Conservation (phyloP, 2,888 invertebrate species). For the Cantharis lateralis region DNA sequence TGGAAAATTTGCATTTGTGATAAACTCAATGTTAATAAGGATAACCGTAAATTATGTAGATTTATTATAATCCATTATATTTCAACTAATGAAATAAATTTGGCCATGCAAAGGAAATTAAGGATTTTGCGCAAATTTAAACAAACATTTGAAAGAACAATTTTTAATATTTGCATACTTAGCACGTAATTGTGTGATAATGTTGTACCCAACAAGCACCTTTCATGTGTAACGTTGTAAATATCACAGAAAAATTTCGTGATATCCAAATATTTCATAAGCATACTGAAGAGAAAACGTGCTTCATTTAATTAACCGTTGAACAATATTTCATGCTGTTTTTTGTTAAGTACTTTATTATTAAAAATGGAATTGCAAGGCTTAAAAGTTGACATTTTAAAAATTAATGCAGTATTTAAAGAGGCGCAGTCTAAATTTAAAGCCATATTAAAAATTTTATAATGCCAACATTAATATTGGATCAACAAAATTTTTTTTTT, state of each 20-base stretch:
- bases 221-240: slow-evolving; percentile 11
- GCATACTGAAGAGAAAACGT: slow-evolving; percentile 35
- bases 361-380: slow-evolving; percentile 7
- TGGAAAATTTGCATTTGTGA: neutral
- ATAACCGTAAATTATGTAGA: neutral
- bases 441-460: neutral
- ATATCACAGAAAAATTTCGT: slow-evolving; percentile 32
- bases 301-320: slow-evolving; percentile 38
- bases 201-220: slow-evolving; percentile 8
- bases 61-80: neutral
- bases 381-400: slow-evolving; percentile 1
- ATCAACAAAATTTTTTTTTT: neutral
- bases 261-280: slow-evolving; percentile 38
- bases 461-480: neutral
- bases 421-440: neutral
- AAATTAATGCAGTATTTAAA: neutral
- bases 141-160: slow-evolving; percentile 2
- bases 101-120: neutral
- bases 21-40: neutral
- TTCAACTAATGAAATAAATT: neutral
- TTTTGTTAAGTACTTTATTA: slow-evolving; percentile 13
- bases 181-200: slow-evolving; percentile 18
- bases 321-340: slow-evolving; percentile 33
- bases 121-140: neutral
- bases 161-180: slow-evolving; percentile 9